Evolutionary conservation across 2,888 invertebrate genomes (phyloP), one percentile per base, ranked within the genome.

Genomic region (Sinotaia quadrata): DNA sequence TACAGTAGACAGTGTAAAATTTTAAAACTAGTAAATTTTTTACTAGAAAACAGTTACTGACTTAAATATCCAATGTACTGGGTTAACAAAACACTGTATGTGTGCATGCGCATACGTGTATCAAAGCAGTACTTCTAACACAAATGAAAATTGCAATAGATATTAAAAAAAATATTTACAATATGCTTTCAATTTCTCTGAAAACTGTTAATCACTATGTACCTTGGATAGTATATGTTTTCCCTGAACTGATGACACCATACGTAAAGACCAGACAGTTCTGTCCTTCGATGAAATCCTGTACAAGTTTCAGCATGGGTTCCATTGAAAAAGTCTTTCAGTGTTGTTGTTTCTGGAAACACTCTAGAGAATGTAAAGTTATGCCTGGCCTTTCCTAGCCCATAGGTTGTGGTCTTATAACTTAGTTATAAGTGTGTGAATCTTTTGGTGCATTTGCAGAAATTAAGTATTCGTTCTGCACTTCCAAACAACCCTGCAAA

Each of bases 241-340:
- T 96, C 33, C 97, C 97, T 0, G 96, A 94, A 67, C 95, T 95
- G 0, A 95, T 95, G 0, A 95, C 93, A 8, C 97, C 97, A 86
- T 96, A 97, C 0, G 94, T 93, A 76, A 97, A 92, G 0, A 97
- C 89, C 24, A 88, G 92, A 67, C 93, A 92, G 87, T 92, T 94
- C 72, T 93, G 91, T 0, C 95, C 91, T 52, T 88, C 84, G 7
- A 93, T 81, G 62, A 93, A 91, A 70, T 91, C 91, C 47, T 89
- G 88, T 0, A 94, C 87, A 34, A 91, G 90, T 0, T 89, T 89
- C 73, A 91, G 90, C 37, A 93, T 91, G 5, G n/a, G 92, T 90
- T 59, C 89, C 87, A 56, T 92, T 91, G 78, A 91, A 92, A 51
- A 92, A 85, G 7, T 88, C 85, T 44, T 87, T 86, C 78, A 92